Base-by-base conservation (phyloP, 2,797 vertebrate genomes). In the Labroides dimidiatus region DNA sequence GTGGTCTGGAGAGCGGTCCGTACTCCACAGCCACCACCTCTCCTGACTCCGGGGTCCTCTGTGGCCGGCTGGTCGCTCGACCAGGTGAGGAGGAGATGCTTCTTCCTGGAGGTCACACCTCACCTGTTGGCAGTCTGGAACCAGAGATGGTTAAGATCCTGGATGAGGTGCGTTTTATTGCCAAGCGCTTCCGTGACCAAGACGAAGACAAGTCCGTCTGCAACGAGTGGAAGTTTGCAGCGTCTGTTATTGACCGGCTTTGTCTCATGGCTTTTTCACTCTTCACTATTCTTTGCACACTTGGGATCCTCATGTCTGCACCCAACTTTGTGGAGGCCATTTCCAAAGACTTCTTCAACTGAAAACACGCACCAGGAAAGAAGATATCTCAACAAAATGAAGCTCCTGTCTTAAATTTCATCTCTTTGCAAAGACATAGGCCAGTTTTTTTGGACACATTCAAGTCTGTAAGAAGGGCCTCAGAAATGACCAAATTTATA, bases 151-250 rank as follows among this genome's bases (percentile, higher is more conserved):
- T 76, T 64, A 94, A 90, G 78, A 93, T 95, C 76, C 87, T 98
- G 69, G 96, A 98, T 9, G 96, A 99, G 86, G 93, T 99, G 52
- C 96, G 95, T 8, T 97, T 95, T 10, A 94, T 95, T 5, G 79
- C 92, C 58, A 92, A 94, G 67, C 91, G 95, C 24, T 97, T 98
- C 84, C 95, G 94, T 53, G 90, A 94, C 86, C 96, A 96, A 72
- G 96, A 99, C 8, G 93, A 96, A 85, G 93, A 94, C 0, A 93
- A 95, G 78, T 92, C 76, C 0, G 63, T 96, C 72, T 94, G 96
- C 82, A 97, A 94, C 0, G 97, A 99, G 77, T 99, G 98, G 98
- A 98, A 98, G 76, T 99, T 99, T 42, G 97, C 96, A 0, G 97
- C 97, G 0, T 95, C 96, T 0, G 98, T 99, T 3, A 96, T 99